Percentiles rank a stretch among this genome's conserved stretches.
These are phyloP conservation scores for Anas flavirostris DNA, from an alignment of 2,797 vertebrate genomes.

Conservation along the genomic window DNA sequence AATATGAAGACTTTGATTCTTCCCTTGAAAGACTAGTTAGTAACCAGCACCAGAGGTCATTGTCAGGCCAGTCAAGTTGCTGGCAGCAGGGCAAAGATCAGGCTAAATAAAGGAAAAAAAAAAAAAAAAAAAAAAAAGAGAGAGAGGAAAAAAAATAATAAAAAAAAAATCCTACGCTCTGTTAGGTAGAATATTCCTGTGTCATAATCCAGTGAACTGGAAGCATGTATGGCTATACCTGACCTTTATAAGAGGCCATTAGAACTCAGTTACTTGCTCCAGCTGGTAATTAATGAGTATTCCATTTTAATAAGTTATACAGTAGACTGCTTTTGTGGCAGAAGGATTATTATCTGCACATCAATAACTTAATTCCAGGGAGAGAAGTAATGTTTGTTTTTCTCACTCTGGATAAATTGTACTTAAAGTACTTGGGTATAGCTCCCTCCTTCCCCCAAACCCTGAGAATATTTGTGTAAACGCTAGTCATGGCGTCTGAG, in stretches of 20 bases:
- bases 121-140: no score
- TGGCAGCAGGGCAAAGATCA: not conserved
- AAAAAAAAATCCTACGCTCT: not conserved
- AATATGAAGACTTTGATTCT: not conserved
- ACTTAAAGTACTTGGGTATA: conserved; percentile 16
- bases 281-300: not conserved
- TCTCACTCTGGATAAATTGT: conserved; percentile 4
- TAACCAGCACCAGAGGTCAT: not conserved
- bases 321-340: not conserved
- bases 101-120: not conserved
- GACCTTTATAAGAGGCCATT: not conserved
- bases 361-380: conserved; percentile 27
- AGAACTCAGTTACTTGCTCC: not conserved
- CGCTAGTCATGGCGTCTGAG: conserved; percentile 24
- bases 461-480: conserved; percentile 41
- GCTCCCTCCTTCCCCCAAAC: not conserved
- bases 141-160: no score
- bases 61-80: not conserved
- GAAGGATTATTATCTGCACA: conserved; percentile 18
- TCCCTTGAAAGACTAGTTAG: not conserved
- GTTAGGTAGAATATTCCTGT: not conserved
- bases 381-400: conserved; percentile 21
- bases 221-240: not conserved
- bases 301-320: not conserved
- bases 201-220: not conserved